phyloP scores from a whole-genome alignment of 2,797 vertebrate genomes.

The Acrocephalus scirpaceus region DNA sequence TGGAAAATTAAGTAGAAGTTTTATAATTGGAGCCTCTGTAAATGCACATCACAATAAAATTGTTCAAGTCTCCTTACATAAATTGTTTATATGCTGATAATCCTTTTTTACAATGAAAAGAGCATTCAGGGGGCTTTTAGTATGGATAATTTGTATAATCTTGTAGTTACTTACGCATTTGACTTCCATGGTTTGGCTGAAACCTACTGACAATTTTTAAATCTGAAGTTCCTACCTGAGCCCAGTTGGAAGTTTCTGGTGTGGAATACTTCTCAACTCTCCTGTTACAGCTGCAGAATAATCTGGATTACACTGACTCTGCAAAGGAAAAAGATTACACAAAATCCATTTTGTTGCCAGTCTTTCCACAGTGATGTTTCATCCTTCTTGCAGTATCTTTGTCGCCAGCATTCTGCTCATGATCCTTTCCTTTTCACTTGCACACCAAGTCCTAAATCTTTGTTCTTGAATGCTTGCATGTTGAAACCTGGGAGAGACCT shows the following conservation, averaged over 20 bases:
- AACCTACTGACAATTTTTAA: neutral
- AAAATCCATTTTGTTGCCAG: neutral
- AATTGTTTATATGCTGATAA: constrained; percentile 19
- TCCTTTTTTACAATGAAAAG: neutral
- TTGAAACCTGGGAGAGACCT: neutral
- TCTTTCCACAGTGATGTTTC: neutral
- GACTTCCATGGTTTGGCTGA: neutral
- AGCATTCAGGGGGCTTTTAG: neutral
- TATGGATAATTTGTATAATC: neutral
- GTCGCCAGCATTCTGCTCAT: neutral
- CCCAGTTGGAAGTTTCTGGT: neutral
- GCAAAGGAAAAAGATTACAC: neutral
- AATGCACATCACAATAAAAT: neutral
- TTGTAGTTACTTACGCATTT: neutral
- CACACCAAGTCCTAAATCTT: neutral
- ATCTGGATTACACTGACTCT: neutral
- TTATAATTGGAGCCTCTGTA: neutral
- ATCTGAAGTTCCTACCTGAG: neutral
- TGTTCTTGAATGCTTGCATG: accelerated
- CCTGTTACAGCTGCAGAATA: neutral
- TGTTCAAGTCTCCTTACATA: neutral
- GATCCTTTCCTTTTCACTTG: neutral
- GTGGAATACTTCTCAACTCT: neutral
- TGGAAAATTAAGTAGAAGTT: constrained; percentile 1
- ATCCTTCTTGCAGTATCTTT: neutral